Evolutionary conservation across 2,113 vertebrate genomes (phyloP).

Genomic region (Gobio gobio): DNA sequence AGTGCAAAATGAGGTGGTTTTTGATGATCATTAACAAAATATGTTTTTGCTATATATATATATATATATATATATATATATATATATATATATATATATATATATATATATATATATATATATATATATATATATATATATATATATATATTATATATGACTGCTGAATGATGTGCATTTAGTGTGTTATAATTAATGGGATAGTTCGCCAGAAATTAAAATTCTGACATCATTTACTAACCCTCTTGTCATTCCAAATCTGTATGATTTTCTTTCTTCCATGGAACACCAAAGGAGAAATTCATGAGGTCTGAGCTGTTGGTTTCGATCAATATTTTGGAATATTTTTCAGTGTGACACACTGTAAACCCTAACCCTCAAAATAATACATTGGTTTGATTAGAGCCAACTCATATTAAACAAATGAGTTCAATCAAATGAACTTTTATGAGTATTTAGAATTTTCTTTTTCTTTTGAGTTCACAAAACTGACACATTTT

Average conservation of each 20-base stretch:
- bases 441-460: too few species aligned
- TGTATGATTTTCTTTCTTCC: background rate
- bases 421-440: too few species aligned
- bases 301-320: background rate
- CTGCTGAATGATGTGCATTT: constrained; percentile 21
- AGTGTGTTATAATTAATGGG: constrained; percentile 23
- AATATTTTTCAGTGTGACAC: background rate
- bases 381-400: too few species aligned
- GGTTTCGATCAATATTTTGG: background rate
- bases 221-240: constrained; percentile 9
- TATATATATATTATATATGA: constrained; percentile 15
- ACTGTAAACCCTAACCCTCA: too few species aligned
- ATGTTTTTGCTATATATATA: background rate
- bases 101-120: constrained; percentile 25
- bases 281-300: background rate
- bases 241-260: background rate
- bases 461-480: too few species aligned
- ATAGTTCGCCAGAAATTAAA: background rate
- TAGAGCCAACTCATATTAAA: too few species aligned
- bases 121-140: constrained; percentile 19
- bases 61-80: background rate
- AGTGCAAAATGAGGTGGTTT: constrained; percentile 31
- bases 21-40: constrained; percentile 24
- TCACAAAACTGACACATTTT: too few species aligned
- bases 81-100: too few species aligned